These are phyloP conservation scores for Aricia artaxerxes DNA, from an alignment of 2,888 invertebrate species.

Conservation along the genomic window DNA sequence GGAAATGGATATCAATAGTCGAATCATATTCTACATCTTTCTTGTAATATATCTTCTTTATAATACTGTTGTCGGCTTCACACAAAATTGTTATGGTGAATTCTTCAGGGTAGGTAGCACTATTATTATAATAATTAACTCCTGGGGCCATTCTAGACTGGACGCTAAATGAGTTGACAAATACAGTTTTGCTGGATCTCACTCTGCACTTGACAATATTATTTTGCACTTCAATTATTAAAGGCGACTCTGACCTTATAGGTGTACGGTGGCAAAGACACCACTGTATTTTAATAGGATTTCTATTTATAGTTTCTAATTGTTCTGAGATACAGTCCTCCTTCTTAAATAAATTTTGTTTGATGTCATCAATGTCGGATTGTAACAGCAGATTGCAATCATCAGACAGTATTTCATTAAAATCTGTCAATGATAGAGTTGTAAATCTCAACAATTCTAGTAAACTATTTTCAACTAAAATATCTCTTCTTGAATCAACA, in stretches of 20 bases:
- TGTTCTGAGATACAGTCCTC: constrained; percentile 43
- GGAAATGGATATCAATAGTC: constrained; percentile 63
- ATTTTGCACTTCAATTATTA: constrained; percentile 62
- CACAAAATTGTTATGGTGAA: constrained; percentile 61
- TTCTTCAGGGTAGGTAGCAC: constrained; percentile 66
- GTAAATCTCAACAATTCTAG: constrained; percentile 71
- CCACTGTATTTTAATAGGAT: constrained; percentile 62
- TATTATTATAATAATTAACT: constrained; percentile 59
- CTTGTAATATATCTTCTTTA: constrained; percentile 61
- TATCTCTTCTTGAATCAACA: constrained; percentile 65
- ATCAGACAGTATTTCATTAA: constrained; percentile 59
- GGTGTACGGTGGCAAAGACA: constrained; percentile 66
- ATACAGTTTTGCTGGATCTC: constrained; percentile 69
- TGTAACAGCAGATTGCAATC: constrained; percentile 60
- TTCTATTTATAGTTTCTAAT: constrained; percentile 50
- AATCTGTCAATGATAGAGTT: constrained; percentile 59
- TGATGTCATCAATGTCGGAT: constrained; percentile 40
- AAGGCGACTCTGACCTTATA: constrained; percentile 65
- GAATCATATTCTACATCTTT: constrained; percentile 70
- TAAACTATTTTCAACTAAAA: constrained; percentile 66
- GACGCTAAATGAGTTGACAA: constrained; percentile 67
- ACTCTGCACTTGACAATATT: constrained; percentile 59
- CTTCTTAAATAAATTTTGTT: constrained; percentile 35
- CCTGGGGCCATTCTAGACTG: constrained; percentile 70
- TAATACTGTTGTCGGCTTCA: constrained; percentile 61